Percentiles rank a stretch among this genome's conserved stretches.
These are phyloP conservation scores for Taxidea taxus DNA, from an alignment of 2,113 vertebrate species.

Conservation along the genomic window DNA sequence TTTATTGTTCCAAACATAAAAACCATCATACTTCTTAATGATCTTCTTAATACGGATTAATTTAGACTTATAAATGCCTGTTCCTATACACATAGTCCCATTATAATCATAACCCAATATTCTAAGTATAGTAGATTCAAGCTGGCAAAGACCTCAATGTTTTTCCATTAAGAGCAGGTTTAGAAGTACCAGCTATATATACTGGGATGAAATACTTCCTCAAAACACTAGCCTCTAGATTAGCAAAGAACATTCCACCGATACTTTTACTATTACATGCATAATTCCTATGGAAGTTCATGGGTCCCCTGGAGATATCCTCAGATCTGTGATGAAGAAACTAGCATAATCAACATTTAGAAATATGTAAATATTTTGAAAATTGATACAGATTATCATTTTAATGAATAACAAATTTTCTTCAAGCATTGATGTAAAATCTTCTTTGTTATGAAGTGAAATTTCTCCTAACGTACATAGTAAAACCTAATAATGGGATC, in stretches of 20 bases:
- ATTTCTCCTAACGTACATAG: not conserved
- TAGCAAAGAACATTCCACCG: not conserved
- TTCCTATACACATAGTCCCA: not conserved
- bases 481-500: not conserved
- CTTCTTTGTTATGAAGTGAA: not conserved
- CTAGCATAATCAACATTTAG: not conserved
- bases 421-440: not conserved
- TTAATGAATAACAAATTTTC: not conserved
- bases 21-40: not conserved
- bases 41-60: not conserved
- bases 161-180: not conserved
- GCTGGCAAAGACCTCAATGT: not conserved
- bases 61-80: not conserved
- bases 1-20: not conserved
- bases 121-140: not conserved
- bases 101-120: not conserved
- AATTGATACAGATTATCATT: not conserved
- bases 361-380: not conserved
- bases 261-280: not conserved
- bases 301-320: not conserved
- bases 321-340: not conserved
- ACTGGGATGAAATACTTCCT: not conserved
- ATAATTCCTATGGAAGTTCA: not conserved
- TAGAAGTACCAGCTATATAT: not conserved
- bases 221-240: not conserved